These are phyloP conservation scores for Fragum fragum DNA, from an alignment of 2,888 invertebrate genomes.

Conservation along the genomic window DNA sequence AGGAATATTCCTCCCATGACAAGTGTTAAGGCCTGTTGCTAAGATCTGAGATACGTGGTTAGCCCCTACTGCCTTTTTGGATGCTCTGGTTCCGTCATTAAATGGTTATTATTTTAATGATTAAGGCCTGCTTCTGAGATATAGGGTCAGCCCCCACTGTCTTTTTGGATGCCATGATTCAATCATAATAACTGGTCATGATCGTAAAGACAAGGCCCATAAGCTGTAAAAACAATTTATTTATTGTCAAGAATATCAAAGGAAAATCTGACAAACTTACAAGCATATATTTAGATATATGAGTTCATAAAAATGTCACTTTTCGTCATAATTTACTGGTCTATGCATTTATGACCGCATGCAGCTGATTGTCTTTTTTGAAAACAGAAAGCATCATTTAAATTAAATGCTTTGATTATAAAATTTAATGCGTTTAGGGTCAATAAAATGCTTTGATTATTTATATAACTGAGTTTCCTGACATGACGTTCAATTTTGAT, in stretches of 20 bases:
- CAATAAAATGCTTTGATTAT: neutral
- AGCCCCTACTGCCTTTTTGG: too few relatives aligned
- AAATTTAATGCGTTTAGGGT: neutral
- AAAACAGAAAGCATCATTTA: conserved; percentile 1
- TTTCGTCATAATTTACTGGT: conserved; percentile 13
- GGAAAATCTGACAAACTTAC: conserved; percentile 20
- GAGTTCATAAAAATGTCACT: conserved; percentile 26
- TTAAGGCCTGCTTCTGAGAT: too few relatives aligned
- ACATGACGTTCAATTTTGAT: too few relatives aligned
- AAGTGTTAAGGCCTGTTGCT: too few relatives aligned
- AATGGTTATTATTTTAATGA: neutral
- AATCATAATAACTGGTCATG: conserved; percentile 8
- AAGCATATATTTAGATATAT: conserved; percentile 21
- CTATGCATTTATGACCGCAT: neutral
- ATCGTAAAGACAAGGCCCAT: conserved; percentile 8
- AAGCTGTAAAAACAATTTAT: conserved; percentile 21
- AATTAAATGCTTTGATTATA: neutral
- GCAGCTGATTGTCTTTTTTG: conserved; percentile 1
- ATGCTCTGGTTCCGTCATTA: neutral
- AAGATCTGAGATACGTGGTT: too few relatives aligned
- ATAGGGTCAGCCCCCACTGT: too few relatives aligned
- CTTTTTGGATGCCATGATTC: neutral
- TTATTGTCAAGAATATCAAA: conserved; percentile 13
- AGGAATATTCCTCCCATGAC: too few relatives aligned
- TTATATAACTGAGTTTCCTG: too few relatives aligned